These are phyloP conservation scores for Uromys caudimaculatus DNA, from an alignment of 2,797 vertebrate genomes.

Conservation along the genomic window DNA sequence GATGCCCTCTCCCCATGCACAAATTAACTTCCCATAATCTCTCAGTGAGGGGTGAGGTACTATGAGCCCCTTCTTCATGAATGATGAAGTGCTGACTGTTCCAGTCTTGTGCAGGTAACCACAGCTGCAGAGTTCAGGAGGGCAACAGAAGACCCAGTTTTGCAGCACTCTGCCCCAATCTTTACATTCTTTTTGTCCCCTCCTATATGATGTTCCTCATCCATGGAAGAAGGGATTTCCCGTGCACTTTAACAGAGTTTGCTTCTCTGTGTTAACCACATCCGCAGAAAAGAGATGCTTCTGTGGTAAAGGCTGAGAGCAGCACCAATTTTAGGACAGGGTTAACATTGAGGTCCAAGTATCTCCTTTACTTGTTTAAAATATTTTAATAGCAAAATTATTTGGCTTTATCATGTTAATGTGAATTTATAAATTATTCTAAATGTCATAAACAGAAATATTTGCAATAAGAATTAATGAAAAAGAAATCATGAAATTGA, in stretches of 20 bases:
- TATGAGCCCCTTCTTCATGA: neutral
- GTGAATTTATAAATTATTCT: conserved; percentile 26
- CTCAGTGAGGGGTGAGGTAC: neutral
- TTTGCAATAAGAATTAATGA: neutral
- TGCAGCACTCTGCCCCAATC: neutral
- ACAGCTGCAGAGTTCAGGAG: neutral
- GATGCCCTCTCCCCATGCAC: neutral
- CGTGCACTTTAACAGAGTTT: neutral
- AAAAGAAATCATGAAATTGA: neutral
- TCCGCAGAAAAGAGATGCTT: neutral
- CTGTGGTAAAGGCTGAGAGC: neutral
- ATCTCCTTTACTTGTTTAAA: neutral
- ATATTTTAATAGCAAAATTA: neutral
- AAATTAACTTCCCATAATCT: neutral
- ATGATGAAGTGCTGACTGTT: neutral
- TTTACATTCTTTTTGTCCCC: neutral
- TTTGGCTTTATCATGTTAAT: neutral
- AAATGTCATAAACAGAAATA: neutral
- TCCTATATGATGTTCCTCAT: neutral
- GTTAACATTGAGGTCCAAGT: neutral
- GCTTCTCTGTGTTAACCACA: neutral
- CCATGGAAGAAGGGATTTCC: neutral
- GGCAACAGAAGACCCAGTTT: too few species aligned
- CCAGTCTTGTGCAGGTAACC: neutral
- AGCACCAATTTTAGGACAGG: neutral